Conservation (phyloP, 1,140 invertebrate genomes). For the Bombus ignitus region DNA sequence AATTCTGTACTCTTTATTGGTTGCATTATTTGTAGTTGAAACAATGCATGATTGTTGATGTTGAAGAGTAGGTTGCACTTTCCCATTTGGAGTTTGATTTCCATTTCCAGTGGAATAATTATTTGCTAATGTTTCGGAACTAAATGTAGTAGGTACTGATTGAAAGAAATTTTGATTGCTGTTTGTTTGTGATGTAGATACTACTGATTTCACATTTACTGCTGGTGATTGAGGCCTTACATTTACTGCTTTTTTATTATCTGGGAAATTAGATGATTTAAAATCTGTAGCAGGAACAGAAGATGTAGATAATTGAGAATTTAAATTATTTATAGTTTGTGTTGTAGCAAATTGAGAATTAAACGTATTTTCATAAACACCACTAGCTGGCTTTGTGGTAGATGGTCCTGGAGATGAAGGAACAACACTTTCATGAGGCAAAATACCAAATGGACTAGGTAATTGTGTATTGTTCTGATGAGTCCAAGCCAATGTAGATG, state of each 20-base stretch:
- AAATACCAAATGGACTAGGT: conserved; percentile 89
- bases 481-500: conserved; percentile 84
- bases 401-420: conserved; percentile 85
- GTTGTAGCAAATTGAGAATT: conserved; percentile 86
- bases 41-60: conserved; percentile 88
- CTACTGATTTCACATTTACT: conserved; percentile 82
- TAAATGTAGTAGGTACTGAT: conserved; percentile 84
- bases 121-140: conserved; percentile 71
- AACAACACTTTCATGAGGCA: conserved; percentile 90
- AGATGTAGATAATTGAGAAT: conserved; percentile 83
- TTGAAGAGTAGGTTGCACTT: conserved; percentile 72
- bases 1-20: conserved; percentile 85
- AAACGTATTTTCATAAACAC: conserved; percentile 87
- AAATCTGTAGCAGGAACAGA: conserved; percentile 82
- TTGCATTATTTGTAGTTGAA: conserved; percentile 84
- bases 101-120: conserved; percentile 71
- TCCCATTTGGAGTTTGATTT: conserved; percentile 70
- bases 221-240: conserved; percentile 84
- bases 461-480: conserved; percentile 86
- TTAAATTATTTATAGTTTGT: conserved; percentile 86
- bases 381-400: conserved; percentile 80
- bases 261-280: conserved; percentile 69
- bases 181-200: conserved; percentile 76
- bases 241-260: conserved; percentile 73
- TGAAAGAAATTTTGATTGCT: conserved; percentile 84